Conservation (phyloP, 2,113 vertebrate genomes). For the Fregetta grallaria region DNA sequence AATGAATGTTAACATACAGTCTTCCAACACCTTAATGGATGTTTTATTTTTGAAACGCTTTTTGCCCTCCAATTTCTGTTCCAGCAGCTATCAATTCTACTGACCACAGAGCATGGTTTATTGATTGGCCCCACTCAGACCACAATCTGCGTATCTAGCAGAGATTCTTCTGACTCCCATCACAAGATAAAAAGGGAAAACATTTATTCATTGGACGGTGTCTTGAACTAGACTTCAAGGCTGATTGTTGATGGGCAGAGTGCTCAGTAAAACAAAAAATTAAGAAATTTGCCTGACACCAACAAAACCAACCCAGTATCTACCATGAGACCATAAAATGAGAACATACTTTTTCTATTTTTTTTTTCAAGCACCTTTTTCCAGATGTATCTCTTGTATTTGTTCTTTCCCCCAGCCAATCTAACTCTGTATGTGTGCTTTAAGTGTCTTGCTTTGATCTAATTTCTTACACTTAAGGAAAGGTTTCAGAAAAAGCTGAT, state of each 20-base stretch:
- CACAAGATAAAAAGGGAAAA: background rate
- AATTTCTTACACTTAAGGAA: background rate
- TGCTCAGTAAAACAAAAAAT: background rate
- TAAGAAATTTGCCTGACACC: background rate
- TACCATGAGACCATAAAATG: background rate
- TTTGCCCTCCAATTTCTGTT: background rate
- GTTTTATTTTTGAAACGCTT: background rate
- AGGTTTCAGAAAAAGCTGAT: background rate
- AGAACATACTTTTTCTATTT: background rate
- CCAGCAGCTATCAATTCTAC: background rate
- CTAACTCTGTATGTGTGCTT: background rate
- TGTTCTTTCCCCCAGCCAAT: background rate
- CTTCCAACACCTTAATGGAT: background rate
- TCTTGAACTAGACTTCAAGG: background rate
- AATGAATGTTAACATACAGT: background rate
- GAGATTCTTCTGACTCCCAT: background rate
- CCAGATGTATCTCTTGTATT: background rate
- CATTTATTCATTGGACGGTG: background rate
- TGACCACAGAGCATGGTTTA: background rate
- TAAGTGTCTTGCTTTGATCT: background rate
- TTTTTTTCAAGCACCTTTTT: background rate
- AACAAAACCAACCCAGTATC: background rate
- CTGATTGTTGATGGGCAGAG: background rate
- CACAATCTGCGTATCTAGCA: background rate
- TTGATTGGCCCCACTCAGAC: background rate